phyloP scores from a whole-genome alignment of 1,140 invertebrate species.

The Meloidogyne chitwoodi region DNA sequence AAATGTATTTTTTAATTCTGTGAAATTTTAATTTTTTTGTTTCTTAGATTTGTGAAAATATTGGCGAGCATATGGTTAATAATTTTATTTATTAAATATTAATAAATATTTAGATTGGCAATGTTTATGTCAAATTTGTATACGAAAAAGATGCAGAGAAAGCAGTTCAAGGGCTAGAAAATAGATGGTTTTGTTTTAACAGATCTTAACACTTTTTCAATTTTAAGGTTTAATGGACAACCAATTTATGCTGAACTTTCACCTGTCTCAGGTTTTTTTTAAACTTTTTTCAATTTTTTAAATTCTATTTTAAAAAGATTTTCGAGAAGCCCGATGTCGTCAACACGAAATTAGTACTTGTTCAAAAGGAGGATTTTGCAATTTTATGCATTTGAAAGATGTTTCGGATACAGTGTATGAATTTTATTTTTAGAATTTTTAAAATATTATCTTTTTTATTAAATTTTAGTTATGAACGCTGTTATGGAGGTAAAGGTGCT shows the following conservation, averaged over 20 bases:
- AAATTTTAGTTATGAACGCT: conserved; percentile 10
- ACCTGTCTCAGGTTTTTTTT: conserved; percentile 72
- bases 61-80: conserved; percentile 80
- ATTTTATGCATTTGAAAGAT: conserved; percentile 98
- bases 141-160: conserved; percentile 95
- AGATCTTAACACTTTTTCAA: background rate
- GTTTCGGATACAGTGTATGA: conserved; percentile 65
- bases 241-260: conserved; percentile 95
- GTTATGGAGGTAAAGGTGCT: conserved; percentile 16
- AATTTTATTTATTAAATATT: background rate
- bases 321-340: conserved; percentile 95
- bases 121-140: conserved; percentile 71
- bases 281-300: no score
- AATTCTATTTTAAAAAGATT: conserved; percentile 67
- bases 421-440: background rate
- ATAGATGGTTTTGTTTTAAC: conserved; percentile 72
- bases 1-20: conserved; percentile 16
- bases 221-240: conserved; percentile 76
- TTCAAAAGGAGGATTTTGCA: conserved; percentile 94
- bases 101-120: conserved; percentile 25
- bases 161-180: conserved; percentile 90
- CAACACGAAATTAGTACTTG: conserved; percentile 99
- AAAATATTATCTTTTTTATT: background rate
- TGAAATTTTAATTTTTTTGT: background rate
- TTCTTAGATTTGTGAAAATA: conserved; percentile 81